These are phyloP conservation scores for Acromyrmex charruanus DNA, from an alignment of 1,140 invertebrate species.

Conservation along the genomic window DNA sequence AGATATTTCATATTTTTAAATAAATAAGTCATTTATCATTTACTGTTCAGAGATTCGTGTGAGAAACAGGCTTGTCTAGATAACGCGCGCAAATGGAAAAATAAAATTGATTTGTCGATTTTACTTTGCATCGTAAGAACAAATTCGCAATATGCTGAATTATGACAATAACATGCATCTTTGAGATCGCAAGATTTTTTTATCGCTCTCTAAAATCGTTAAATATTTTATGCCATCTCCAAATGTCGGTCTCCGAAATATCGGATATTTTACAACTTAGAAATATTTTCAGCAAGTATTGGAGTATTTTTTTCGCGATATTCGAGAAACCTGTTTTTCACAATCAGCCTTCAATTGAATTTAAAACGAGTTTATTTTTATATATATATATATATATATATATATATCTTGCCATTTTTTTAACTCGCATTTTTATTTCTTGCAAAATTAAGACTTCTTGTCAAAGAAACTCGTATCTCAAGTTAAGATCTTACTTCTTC, in stretches of 20 bases:
- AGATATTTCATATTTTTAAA: constrained; percentile 18
- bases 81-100: neutral
- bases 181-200: neutral
- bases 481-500: constrained; percentile 20
- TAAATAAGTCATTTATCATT: constrained; percentile 30
- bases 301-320: neutral
- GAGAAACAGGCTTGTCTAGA: constrained; percentile 33
- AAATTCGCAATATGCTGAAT: neutral
- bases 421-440: neutral
- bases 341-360: neutral
- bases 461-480: constrained; percentile 14
- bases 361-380: constrained; percentile 7
- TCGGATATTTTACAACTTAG: neutral
- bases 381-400: too few species aligned
- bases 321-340: constrained; percentile 2
- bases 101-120: constrained; percentile 22
- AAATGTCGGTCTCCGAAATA: too few species aligned
- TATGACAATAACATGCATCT: neutral
- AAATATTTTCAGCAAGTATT: neutral
- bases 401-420: neutral
- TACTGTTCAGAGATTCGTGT: constrained; percentile 5
- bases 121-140: neutral
- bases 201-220: neutral
- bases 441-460: constrained; percentile 22
- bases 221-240: neutral